Percentiles rank a stretch among this genome's conserved stretches.
These are phyloP conservation scores for Adineta ricciae DNA, from an alignment of 2,888 invertebrate genomes.

Conservation along the genomic window DNA sequence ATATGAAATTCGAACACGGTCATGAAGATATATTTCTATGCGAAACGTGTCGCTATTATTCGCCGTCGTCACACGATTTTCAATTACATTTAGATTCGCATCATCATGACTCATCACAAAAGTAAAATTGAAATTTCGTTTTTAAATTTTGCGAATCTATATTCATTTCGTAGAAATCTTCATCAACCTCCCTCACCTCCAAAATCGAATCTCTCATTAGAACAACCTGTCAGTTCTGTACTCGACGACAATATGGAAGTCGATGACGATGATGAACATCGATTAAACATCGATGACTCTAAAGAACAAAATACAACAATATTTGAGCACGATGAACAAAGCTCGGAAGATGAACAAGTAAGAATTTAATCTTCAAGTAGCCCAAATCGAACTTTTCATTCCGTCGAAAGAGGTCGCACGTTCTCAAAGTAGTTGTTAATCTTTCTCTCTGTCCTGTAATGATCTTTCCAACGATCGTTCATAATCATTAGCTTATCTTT, in stretches of 20 bases:
- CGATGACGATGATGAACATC: conserved; percentile 1
- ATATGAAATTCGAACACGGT: conserved; percentile 32
- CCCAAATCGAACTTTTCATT: too few relatives aligned
- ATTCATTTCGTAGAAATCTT: not conserved
- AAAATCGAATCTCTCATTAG: not conserved
- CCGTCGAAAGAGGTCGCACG: not conserved
- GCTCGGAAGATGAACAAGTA: conserved; percentile 5
- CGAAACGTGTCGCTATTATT: conserved; percentile 30
- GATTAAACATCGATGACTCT: not conserved
- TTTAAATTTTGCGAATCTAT: not conserved
- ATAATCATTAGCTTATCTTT: not conserved
- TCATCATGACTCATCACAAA: not conserved
- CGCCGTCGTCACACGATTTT: conserved; percentile 26
- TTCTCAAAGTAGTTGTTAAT: not conserved
- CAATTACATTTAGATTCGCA: conserved; percentile 31
- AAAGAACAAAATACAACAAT: not conserved
- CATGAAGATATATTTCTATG: conserved; percentile 31
- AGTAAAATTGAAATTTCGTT: not conserved
- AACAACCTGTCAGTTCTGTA: too few relatives aligned
- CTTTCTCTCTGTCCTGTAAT: not conserved
- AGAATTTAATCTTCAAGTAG: not conserved
- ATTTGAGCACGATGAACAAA: not conserved
- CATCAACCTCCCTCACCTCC: not conserved
- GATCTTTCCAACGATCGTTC: not conserved
- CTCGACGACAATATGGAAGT: not conserved